A percentile compares a stretch with the other conserved stretches of the same genome.
Evolutionary conservation across 2,888 invertebrate species (phyloP).

Genomic region (Caenorhabditis doughertyi): DNA sequence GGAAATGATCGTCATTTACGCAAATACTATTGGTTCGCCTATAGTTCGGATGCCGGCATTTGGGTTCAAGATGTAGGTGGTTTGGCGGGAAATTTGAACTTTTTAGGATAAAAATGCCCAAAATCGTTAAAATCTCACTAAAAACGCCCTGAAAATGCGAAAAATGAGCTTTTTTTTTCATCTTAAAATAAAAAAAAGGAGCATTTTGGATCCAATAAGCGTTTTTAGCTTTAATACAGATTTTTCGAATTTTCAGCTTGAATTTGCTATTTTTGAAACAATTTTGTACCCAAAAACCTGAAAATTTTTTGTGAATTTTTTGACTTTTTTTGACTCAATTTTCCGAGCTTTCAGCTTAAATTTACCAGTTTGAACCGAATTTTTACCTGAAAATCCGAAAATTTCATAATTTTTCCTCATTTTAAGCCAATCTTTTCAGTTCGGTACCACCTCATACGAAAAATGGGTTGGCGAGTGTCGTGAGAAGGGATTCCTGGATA

Average conservation of each 20-base stretch:
- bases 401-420: neutral
- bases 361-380: no score
- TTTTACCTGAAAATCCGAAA: neutral
- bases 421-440: no score
- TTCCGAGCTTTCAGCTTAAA: no score
- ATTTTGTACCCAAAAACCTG: no score
- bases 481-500: conserved; percentile 30
- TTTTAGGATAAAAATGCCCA: neutral
- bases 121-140: neutral
- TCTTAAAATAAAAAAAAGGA: no score
- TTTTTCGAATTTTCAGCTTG: no score
- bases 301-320: no score
- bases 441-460: conserved; percentile 61
- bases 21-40: conserved; percentile 71
- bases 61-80: conserved; percentile 74
- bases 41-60: conserved; percentile 66
- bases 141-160: neutral
- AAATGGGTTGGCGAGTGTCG: conserved; percentile 51
- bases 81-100: conserved; percentile 1
- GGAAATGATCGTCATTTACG: conserved; percentile 73
- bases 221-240: no score
- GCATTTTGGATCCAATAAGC: no score
- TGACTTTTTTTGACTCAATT: no score
- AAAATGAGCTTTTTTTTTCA: no score
- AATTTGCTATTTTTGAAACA: no score